Evolutionary conservation across 2,113 vertebrate species (phyloP).

Genomic region (Charadrius vociferus): DNA sequence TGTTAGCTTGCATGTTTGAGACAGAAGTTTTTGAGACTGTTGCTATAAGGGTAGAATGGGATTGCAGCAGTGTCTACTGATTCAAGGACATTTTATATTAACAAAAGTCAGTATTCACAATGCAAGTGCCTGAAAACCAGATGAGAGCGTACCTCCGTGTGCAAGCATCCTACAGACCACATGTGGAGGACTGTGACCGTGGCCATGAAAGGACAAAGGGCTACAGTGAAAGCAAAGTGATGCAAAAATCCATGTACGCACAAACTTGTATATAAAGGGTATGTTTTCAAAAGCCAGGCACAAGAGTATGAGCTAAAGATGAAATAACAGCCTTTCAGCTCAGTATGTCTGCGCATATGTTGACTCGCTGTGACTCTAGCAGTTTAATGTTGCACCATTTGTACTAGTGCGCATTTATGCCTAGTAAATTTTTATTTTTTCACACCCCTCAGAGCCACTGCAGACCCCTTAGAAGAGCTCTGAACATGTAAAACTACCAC

Average conservation of each 20-base stretch:
- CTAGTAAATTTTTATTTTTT: background rate
- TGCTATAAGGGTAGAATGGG: background rate
- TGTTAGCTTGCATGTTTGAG: background rate
- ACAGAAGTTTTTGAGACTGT: background rate
- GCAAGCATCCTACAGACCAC: background rate
- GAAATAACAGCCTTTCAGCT: constrained; percentile 33
- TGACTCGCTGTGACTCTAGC: background rate
- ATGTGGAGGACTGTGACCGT: background rate
- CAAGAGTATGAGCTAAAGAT: background rate
- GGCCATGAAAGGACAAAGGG: background rate
- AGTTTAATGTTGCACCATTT: constrained; percentile 2
- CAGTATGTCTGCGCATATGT: background rate
- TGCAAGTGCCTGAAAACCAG: background rate
- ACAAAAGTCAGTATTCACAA: background rate
- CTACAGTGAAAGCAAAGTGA: background rate
- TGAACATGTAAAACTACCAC: background rate
- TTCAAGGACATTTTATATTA: background rate
- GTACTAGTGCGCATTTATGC: background rate
- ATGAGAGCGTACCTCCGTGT: background rate
- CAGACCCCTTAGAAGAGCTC: background rate
- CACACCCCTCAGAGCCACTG: background rate
- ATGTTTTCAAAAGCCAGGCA: constrained; percentile 18
- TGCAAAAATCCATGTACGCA: background rate
- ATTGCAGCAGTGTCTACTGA: background rate
- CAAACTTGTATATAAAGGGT: background rate